Conservation (phyloP, 2,888 invertebrate species). For the Tetragonisca angustula region DNA sequence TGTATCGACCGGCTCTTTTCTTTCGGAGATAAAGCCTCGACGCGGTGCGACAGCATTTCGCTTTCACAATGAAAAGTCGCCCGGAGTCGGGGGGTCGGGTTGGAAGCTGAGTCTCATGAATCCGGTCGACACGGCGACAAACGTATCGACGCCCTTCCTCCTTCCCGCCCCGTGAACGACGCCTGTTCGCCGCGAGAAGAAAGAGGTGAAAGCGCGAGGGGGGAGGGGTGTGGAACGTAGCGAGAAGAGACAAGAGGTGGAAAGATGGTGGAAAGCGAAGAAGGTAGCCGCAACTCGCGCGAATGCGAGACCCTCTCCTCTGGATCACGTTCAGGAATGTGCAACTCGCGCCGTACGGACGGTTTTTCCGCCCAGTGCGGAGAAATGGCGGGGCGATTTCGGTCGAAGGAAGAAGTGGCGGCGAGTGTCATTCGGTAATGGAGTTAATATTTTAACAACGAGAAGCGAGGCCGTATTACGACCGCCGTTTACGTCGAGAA, state of each 20-base stretch:
- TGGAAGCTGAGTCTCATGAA: constrained; percentile 14
- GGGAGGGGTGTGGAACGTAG: background rate
- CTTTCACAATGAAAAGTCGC: constrained; percentile 36
- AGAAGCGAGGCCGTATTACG: constrained; percentile 33
- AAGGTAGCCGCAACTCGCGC: background rate
- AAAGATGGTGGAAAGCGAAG: background rate
- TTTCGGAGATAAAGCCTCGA: constrained; percentile 30
- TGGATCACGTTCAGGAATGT: background rate
- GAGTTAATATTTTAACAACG: constrained; percentile 73
- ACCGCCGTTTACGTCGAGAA: constrained; percentile 17
- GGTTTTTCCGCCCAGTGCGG: constrained; percentile 27
- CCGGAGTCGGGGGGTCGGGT: background rate
- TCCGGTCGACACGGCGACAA: constrained; percentile 24
- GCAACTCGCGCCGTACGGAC: background rate
- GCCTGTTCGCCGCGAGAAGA: background rate
- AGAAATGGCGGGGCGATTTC: constrained; percentile 71
- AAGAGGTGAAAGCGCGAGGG: background rate
- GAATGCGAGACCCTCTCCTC: background rate
- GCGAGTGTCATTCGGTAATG: constrained; percentile 68
- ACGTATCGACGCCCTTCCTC: constrained; percentile 5
- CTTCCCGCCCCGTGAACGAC: background rate
- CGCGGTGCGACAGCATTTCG: constrained; percentile 33
- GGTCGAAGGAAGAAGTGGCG: constrained; percentile 59
- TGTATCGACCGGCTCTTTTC: constrained; percentile 32
- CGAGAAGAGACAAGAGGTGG: background rate